phyloP scores from a whole-genome alignment of 2,113 vertebrate genomes.

The Athene noctua region DNA sequence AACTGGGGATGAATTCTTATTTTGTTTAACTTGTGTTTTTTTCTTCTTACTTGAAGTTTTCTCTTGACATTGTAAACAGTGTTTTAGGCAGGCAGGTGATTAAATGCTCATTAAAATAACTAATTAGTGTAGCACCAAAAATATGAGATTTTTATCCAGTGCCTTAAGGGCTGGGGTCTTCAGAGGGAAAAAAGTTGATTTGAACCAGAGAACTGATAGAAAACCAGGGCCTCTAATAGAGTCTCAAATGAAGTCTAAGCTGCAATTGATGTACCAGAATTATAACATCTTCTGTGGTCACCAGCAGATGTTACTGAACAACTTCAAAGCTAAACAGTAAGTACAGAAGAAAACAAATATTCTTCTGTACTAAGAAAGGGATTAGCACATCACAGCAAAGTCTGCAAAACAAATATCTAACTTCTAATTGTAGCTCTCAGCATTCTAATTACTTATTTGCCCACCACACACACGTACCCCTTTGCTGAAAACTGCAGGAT shows the following conservation, averaged over 20 bases:
- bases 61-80: background rate
- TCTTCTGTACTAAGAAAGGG: slow-evolving; percentile 25
- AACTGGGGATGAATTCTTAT: background rate
- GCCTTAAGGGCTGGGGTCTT: slow-evolving; percentile 10
- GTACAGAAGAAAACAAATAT: slow-evolving; percentile 39
- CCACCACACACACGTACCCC: accelerated
- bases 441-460: background rate
- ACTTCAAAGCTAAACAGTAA: slow-evolving; percentile 48
- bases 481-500: background rate
- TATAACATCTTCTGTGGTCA: slow-evolving; percentile 38
- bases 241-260: background rate
- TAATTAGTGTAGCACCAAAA: background rate
- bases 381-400: slow-evolving; percentile 34
- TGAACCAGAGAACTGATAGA: background rate
- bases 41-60: background rate
- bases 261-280: background rate
- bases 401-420: slow-evolving; percentile 8
- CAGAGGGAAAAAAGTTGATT: background rate
- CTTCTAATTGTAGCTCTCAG: slow-evolving; percentile 13
- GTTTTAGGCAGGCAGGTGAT: slow-evolving; percentile 3
- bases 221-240: background rate
- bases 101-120: background rate
- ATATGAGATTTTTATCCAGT: background rate
- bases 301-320: slow-evolving; percentile 45
- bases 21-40: background rate